phyloP scores from a whole-genome alignment of 1,140 invertebrate genomes.

The Carposina sasakii region DNA sequence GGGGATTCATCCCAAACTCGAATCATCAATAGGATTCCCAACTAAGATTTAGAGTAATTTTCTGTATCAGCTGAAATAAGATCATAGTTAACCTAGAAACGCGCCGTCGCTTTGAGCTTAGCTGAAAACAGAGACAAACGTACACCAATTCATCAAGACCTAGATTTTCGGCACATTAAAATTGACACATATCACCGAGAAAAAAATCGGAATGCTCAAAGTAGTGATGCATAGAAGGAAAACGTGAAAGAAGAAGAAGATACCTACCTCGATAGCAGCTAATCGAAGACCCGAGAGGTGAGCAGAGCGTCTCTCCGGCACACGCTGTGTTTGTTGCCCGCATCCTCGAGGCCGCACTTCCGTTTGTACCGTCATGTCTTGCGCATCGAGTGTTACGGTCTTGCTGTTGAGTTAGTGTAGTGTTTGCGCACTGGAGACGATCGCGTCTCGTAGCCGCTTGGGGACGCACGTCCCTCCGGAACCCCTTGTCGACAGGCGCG shows the following conservation, averaged over 20 bases:
- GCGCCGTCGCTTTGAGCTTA: slow-evolving; percentile 57
- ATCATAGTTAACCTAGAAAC: slow-evolving; percentile 51
- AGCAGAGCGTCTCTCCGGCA: slow-evolving; percentile 22
- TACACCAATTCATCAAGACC: slow-evolving; percentile 19
- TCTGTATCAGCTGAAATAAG: slow-evolving; percentile 26
- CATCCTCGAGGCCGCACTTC: slow-evolving; percentile 32
- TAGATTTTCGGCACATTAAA: too few species aligned
- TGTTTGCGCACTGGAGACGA: slow-evolving; percentile 62
- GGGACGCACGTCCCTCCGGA: slow-evolving; percentile 47
- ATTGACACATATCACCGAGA: too few species aligned
- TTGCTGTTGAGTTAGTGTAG: slow-evolving; percentile 67
- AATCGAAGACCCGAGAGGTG: slow-evolving; percentile 22
- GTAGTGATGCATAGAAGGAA: too few species aligned
- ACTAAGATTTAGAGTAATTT: slow-evolving; percentile 44
- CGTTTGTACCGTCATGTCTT: slow-evolving; percentile 64
- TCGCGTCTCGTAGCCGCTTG: slow-evolving; percentile 60
- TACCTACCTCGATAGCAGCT: slow-evolving; percentile 12
- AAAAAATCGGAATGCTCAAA: too few species aligned
- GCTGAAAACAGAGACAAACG: slow-evolving; percentile 20
- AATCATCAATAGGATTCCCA: slow-evolving; percentile 39
- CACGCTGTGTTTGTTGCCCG: slow-evolving; percentile 16
- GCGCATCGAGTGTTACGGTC: slow-evolving; percentile 60
- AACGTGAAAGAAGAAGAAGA: slow-evolving; percentile 13
- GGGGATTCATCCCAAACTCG: slow-evolving; percentile 42
- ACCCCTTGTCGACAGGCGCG: slow-evolving; percentile 65